Percentiles rank a stretch among this genome's conserved stretches.
These are phyloP conservation scores for Drepanosiphum platanoidis DNA, from an alignment of 2,888 invertebrate genomes.

Conservation along the genomic window DNA sequence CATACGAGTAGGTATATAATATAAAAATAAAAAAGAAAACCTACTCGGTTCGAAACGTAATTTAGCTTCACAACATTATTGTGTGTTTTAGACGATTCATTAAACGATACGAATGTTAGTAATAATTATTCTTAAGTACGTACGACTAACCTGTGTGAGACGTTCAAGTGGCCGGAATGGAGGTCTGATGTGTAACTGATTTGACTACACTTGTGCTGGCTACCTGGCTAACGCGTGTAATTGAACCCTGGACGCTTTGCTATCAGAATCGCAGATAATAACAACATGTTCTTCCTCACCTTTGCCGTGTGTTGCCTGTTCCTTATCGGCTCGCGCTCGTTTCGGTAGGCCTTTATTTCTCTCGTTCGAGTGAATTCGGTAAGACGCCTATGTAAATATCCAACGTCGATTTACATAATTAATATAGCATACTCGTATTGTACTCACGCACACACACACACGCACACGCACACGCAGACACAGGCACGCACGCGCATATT, in stretches of 20 bases:
- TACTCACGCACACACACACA: neutral
- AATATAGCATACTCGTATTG: neutral
- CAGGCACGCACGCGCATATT: neutral
- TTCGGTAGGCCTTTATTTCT: constrained; percentile 35
- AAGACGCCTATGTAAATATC: neutral
- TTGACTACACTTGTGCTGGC: neutral
- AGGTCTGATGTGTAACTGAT: constrained; percentile 37
- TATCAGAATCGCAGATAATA: constrained; percentile 47
- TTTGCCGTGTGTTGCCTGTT: constrained; percentile 7
- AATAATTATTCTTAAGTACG: neutral
- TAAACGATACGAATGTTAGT: neutral
- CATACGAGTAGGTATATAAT: neutral
- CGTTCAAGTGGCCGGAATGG: constrained; percentile 14
- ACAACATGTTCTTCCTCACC: constrained; percentile 37
- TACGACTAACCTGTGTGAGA: constrained; percentile 31
- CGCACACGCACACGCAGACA: neutral
- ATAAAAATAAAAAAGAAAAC: neutral
- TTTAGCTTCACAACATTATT: neutral
- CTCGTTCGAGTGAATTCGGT: constrained; percentile 12
- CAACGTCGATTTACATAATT: neutral
- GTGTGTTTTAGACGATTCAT: neutral
- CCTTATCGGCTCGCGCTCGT: constrained; percentile 26
- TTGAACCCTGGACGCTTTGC: constrained; percentile 49
- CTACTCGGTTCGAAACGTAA: neutral
- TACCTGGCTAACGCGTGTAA: constrained; percentile 3